Percentiles rank a stretch among this genome's conserved stretches.
These are phyloP conservation scores for Drosophila athabasca DNA, from an alignment of 1,140 invertebrate species.

Conservation along the genomic window DNA sequence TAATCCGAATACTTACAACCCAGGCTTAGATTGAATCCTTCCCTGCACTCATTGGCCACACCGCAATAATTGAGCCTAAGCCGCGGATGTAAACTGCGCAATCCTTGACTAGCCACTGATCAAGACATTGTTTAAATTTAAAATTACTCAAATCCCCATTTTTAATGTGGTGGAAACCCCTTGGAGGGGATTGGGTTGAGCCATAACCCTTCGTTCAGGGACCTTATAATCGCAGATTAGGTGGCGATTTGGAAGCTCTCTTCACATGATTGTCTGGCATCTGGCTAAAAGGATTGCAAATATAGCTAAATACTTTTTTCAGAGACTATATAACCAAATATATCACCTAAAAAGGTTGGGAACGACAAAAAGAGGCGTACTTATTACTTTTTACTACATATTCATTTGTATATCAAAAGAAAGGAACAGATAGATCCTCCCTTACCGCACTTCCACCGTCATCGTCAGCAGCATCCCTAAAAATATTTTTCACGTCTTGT, in stretches of 20 bases:
- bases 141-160: constrained; percentile 50
- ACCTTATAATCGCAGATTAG: neutral
- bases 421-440: constrained; percentile 2
- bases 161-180: constrained; percentile 56
- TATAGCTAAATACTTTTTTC: constrained; percentile 14
- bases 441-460: neutral
- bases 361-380: too few species aligned
- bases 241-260: neutral
- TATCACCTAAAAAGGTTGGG: too few species aligned
- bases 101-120: constrained; percentile 1
- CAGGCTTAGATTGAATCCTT: neutral
- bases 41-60: too few species aligned
- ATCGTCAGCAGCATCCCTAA: constrained; percentile 58
- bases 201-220: neutral
- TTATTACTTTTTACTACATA: too few species aligned
- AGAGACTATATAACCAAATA: too few species aligned
- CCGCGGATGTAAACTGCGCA: constrained; percentile 45
- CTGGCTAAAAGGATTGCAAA: constrained; percentile 43
- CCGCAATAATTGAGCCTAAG: constrained; percentile 26
- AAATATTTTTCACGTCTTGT: constrained; percentile 16
- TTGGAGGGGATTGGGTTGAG: neutral
- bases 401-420: too few species aligned
- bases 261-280: constrained; percentile 3
- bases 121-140: neutral
- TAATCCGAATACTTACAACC: constrained; percentile 11